Percentiles rank a stretch among this genome's conserved stretches.
Evolutionary conservation across 2,797 vertebrate genomes (phyloP).

Genomic region (Acanthiza pusilla): DNA sequence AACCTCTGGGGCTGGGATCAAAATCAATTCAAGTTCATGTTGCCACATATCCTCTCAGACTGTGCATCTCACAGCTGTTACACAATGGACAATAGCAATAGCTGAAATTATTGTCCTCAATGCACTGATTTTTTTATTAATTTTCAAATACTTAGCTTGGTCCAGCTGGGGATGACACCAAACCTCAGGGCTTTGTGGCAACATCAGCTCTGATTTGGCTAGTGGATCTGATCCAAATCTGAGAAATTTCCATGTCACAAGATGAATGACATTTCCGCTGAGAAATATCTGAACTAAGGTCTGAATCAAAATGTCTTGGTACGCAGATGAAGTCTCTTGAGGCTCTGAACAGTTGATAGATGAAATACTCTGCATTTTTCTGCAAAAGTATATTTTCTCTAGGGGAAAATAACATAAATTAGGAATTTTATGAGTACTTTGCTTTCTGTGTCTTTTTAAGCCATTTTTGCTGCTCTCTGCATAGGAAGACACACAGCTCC

Average conservation of each 20-base stretch:
- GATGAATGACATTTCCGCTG: background rate
- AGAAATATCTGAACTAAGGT: background rate
- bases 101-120: background rate
- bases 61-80: background rate
- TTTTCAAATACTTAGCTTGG: background rate
- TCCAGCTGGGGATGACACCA: background rate
- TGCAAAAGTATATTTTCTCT: background rate
- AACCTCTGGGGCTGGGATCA: accelerated
- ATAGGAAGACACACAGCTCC: background rate
- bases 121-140: background rate
- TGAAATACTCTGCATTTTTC: background rate
- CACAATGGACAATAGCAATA: background rate
- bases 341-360: background rate
- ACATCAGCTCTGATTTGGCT: background rate
- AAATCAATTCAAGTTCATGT: background rate
- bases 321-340: background rate
- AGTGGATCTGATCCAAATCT: background rate
- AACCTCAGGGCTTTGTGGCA: background rate
- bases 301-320: background rate
- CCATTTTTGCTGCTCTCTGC: background rate
- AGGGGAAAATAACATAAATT: background rate
- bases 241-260: background rate
- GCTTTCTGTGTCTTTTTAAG: background rate
- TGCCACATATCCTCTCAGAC: background rate
- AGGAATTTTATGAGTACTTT: background rate